Evolutionary conservation across 1,140 invertebrate species (phyloP).

Genomic region (Acromyrmex heyeri): DNA sequence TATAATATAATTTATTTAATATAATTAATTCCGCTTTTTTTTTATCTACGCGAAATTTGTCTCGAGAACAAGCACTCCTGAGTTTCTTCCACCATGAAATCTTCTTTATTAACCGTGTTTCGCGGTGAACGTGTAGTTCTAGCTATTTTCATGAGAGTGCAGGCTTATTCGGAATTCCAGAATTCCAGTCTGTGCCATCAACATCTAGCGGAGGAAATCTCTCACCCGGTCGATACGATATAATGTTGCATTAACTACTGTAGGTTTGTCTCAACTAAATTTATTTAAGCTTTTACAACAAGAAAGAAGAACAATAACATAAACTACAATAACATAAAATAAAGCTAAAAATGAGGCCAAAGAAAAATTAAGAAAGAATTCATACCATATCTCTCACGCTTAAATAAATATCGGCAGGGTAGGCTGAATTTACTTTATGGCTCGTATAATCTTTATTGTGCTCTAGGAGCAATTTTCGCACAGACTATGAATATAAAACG

Average conservation of each 20-base stretch:
- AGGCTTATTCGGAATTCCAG: constrained; percentile 48
- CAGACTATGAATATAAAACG: constrained; percentile 83
- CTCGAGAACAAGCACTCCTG: too few relatives aligned
- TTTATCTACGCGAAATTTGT: too few relatives aligned
- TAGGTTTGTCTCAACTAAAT: neutral
- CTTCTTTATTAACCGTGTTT: constrained; percentile 41
- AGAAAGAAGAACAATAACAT: neutral
- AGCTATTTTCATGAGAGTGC: constrained; percentile 49
- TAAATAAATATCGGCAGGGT: constrained; percentile 80
- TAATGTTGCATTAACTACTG: neutral
- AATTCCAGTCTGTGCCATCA: constrained; percentile 20
- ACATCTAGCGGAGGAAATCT: neutral
- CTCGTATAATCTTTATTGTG: constrained; percentile 82
- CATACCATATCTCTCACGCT: constrained; percentile 59
- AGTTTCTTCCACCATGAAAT: too few relatives aligned
- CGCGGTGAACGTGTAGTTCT: neutral
- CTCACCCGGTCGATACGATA: constrained; percentile 49
- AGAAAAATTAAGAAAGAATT: constrained; percentile 17
- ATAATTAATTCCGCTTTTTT: too few relatives aligned
- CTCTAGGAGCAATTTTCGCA: constrained; percentile 82
- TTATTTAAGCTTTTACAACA: neutral
- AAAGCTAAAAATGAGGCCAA: neutral
- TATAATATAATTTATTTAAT: too few relatives aligned
- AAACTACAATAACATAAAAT: neutral
- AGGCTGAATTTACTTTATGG: constrained; percentile 80